Conservation (phyloP, 2,113 vertebrate genomes). For the Heterocephalus glaber region DNA sequence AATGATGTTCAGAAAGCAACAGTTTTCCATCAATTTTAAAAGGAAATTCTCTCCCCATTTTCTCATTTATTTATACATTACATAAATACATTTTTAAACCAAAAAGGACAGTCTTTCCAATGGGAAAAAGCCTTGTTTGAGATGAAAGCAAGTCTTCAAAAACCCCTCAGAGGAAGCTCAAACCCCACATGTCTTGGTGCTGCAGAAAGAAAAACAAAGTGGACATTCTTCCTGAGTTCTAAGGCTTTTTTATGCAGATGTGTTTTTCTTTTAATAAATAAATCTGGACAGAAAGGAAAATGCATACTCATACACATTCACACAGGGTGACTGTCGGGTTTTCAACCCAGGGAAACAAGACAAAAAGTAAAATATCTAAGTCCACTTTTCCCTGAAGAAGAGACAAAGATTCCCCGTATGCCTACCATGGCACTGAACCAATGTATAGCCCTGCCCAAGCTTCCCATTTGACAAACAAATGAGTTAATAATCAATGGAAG, state of each 20-base stretch:
- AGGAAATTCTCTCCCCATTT: constrained; percentile 68
- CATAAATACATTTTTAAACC: constrained; percentile 81
- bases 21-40: constrained; percentile 59
- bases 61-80: constrained; percentile 82
- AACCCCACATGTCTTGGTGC: constrained; percentile 83
- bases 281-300: constrained; percentile 67
- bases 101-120: constrained; percentile 68
- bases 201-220: constrained; percentile 87
- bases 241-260: constrained; percentile 86
- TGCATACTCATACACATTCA: constrained; percentile 43
- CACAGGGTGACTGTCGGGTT: constrained; percentile 45
- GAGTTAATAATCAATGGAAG: neutral
- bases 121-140: constrained; percentile 80
- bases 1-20: constrained; percentile 55
- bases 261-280: constrained; percentile 80
- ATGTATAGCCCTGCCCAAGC: too few species aligned
- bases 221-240: constrained; percentile 83
- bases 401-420: neutral
- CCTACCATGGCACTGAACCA: neutral
- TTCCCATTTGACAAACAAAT: neutral
- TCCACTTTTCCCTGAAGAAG: constrained; percentile 12
- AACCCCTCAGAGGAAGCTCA: constrained; percentile 85
- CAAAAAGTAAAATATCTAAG: neutral
- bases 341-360: constrained; percentile 29
- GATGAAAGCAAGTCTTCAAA: constrained; percentile 87